Conservation (phyloP, 2,888 invertebrate genomes). For the Polietes domitor region DNA sequence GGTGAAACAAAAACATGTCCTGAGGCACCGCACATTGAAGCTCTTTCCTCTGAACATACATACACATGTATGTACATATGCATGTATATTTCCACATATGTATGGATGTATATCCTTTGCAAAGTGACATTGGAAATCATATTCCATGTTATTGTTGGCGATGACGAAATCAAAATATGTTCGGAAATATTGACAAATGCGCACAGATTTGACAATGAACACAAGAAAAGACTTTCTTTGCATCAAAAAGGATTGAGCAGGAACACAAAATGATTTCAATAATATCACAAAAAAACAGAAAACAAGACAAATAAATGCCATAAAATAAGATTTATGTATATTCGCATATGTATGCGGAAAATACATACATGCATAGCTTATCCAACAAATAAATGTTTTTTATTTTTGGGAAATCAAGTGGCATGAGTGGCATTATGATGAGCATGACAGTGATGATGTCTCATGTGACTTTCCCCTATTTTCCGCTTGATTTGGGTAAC, state of each 20-base stretch:
- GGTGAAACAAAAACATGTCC: conserved; percentile 40
- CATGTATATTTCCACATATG: conserved; percentile 19
- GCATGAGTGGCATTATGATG: neutral
- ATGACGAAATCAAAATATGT: conserved; percentile 15
- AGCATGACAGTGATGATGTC: neutral
- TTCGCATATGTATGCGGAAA: neutral
- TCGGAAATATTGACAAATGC: conserved; percentile 59
- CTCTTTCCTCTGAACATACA: too few species aligned
- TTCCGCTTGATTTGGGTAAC: neutral
- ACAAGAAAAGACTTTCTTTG: conserved; percentile 59
- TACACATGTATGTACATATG: neutral
- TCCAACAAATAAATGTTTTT: too few species aligned
- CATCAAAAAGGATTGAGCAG: conserved; percentile 45
- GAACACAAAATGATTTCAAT: conserved; percentile 46
- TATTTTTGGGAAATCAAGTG: neutral
- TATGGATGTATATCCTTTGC: neutral
- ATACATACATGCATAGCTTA: too few species aligned
- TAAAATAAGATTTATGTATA: conserved; percentile 58
- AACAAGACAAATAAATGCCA: conserved; percentile 47
- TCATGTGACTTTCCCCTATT: neutral
- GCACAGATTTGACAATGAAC: conserved; percentile 58
- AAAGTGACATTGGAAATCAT: conserved; percentile 24
- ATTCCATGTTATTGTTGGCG: conserved; percentile 33
- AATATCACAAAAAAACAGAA: neutral
- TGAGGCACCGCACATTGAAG: conserved; percentile 36